Percentiles rank a stretch among this genome's conserved stretches.
These are phyloP conservation scores for Drosophila tropicalis DNA, from an alignment of 1,140 invertebrate genomes.

Conservation along the genomic window DNA sequence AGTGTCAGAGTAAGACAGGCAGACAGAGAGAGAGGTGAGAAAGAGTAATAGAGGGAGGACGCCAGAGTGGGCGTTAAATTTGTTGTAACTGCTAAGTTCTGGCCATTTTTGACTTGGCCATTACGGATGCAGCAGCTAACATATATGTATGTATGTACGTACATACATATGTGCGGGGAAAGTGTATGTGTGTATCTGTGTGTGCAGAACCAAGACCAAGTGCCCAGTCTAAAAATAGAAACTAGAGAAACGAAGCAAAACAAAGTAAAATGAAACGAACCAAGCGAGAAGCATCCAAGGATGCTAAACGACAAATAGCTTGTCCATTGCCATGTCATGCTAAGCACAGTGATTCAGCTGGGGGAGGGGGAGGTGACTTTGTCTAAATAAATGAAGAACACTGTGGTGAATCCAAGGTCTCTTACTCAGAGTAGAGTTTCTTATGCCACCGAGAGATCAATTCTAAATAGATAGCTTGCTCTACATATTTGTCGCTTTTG, in stretches of 20 bases:
- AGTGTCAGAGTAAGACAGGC: slow-evolving; percentile 1
- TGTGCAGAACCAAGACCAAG: background rate
- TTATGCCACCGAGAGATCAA: too few species aligned
- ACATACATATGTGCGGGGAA: background rate
- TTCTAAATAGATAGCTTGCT: too few species aligned
- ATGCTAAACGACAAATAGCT: slow-evolving; percentile 5
- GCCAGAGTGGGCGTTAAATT: background rate
- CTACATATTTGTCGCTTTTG: too few species aligned
- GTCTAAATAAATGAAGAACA: background rate
- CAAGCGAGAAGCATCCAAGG: slow-evolving; percentile 16
- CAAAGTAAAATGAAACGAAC: slow-evolving; percentile 39
- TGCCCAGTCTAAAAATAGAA: slow-evolving; percentile 47
- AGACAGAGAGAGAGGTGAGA: slow-evolving; percentile 11
- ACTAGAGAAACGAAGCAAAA: slow-evolving; percentile 42
- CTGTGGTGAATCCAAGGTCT: too few species aligned
- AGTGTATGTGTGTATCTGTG: background rate
- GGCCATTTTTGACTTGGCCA: slow-evolving; percentile 51
- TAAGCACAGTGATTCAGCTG: background rate
- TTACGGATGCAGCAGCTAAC: slow-evolving; percentile 18
- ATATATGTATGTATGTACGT: background rate
- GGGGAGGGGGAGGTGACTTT: background rate
- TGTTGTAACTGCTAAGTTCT: slow-evolving; percentile 17
- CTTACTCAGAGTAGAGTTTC: too few species aligned
- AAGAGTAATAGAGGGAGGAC: background rate
- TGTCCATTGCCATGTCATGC: slow-evolving; percentile 5